These are phyloP conservation scores for Numenius phaeopus DNA, from an alignment of 2,797 vertebrate species.

Conservation along the genomic window DNA sequence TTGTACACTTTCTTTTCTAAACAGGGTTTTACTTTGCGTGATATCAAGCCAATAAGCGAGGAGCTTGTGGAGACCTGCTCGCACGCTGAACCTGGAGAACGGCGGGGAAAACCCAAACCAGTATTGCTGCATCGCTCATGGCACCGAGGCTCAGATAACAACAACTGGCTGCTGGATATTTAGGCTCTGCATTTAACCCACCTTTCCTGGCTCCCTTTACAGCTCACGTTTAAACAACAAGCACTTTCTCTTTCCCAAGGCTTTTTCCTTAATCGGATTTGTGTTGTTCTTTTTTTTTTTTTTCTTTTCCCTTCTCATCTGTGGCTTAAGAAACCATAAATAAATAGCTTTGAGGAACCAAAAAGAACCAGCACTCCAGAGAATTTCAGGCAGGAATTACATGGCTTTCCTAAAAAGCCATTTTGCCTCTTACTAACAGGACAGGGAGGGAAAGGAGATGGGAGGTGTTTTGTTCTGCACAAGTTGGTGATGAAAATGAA, in stretches of 20 bases:
- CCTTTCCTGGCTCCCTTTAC: conserved; percentile 37
- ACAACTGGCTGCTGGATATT: conserved; percentile 32
- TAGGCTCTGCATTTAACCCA: conserved; percentile 8
- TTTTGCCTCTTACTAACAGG: neutral
- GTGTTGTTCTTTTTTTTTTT: neutral
- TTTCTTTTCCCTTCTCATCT: neutral
- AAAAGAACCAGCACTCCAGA: neutral
- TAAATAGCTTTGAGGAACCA: conserved; percentile 22
- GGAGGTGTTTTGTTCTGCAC: neutral
- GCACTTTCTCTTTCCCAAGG: conserved; percentile 51
- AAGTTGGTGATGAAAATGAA: neutral
- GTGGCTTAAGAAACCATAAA: conserved; percentile 5
- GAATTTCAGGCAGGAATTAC: neutral
- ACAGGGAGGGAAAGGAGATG: neutral
- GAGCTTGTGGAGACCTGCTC: conserved; percentile 68
- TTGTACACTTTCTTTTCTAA: neutral
- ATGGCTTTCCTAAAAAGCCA: neutral
- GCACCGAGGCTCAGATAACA: conserved; percentile 36
- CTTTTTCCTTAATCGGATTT: conserved; percentile 43
- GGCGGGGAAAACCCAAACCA: conserved; percentile 62
- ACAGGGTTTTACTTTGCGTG: neutral
- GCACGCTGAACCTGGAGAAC: neutral
- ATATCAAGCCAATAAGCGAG: neutral
- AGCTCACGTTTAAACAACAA: conserved; percentile 23
- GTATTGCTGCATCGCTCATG: conserved; percentile 12